Evolutionary conservation across 2,113 vertebrate genomes (phyloP).

Genomic region (Bagarius yarrelli): DNA sequence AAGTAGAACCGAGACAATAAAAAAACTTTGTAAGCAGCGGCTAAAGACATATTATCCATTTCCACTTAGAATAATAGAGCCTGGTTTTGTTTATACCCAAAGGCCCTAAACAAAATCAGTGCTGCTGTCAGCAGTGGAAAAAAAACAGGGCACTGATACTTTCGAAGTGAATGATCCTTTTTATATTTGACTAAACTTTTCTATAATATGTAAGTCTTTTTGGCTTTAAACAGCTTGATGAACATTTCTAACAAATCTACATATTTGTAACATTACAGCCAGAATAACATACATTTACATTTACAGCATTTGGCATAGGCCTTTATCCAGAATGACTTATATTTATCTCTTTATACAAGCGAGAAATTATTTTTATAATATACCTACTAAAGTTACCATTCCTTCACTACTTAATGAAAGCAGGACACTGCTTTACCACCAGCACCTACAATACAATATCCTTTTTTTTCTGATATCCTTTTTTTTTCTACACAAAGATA

Average conservation of each 20-base stretch:
- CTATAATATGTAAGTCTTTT: background rate
- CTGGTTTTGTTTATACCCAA: background rate
- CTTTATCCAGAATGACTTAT: no score
- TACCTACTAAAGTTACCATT: no score
- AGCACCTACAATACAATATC: no score
- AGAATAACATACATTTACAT: no score
- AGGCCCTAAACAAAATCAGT: background rate
- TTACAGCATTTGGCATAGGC: no score
- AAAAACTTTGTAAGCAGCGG: background rate
- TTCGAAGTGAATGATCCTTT: background rate
- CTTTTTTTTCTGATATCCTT: no score
- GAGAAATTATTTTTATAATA: no score
- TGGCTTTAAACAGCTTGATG: background rate
- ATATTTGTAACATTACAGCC: no score
- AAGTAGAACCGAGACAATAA: slow-evolving; percentile 4
- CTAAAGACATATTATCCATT: background rate
- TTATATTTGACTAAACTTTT: background rate
- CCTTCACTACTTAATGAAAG: no score
- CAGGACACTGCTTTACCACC: no score
- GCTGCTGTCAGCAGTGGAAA: background rate
- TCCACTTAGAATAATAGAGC: background rate
- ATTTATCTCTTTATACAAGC: no score
- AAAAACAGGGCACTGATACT: background rate
- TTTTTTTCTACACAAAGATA: no score
- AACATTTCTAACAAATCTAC: background rate